A percentile compares a stretch with the other conserved stretches of the same genome.
Evolutionary conservation across 2,888 invertebrate genomes (phyloP).

Genomic region (Mystacides longicornis): DNA sequence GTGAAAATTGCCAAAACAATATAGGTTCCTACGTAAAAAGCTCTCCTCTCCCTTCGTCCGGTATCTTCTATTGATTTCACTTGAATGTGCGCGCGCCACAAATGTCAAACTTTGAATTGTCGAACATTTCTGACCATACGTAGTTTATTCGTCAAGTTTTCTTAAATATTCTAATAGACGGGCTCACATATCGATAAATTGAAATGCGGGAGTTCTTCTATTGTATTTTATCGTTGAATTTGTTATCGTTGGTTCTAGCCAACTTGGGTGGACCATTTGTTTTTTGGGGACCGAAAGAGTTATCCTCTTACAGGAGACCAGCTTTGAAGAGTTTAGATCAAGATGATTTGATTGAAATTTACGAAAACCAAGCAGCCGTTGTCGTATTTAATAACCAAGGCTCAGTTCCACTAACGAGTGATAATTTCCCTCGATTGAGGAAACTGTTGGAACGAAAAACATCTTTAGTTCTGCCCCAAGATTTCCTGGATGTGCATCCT

Average conservation of each 20-base stretch:
- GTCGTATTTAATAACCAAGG: slow-evolving; percentile 54
- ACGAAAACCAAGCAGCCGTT: slow-evolving; percentile 49
- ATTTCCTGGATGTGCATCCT: slow-evolving; percentile 50
- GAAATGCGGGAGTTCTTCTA: too few relatives aligned
- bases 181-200: too few relatives aligned
- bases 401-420: slow-evolving; percentile 44
- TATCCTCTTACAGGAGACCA: slow-evolving; percentile 43
- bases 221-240: neutral
- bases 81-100: slow-evolving; percentile 1
- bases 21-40: too few relatives aligned
- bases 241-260: slow-evolving; percentile 30
- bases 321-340: slow-evolving; percentile 48
- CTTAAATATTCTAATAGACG: too few relatives aligned
- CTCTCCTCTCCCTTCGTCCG: too few relatives aligned
- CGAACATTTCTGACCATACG: neutral
- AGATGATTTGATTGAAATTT: slow-evolving; percentile 51
- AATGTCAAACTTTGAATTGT: neutral
- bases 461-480: slow-evolving; percentile 50
- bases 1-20: too few relatives aligned
- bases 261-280: slow-evolving; percentile 54
- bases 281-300: slow-evolving; percentile 50
- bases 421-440: slow-evolving; percentile 48
- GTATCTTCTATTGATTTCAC: too few relatives aligned
- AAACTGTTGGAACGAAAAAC: slow-evolving; percentile 47
- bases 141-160: neutral